phyloP scores from a whole-genome alignment of 2,113 vertebrate species.

The Toxostoma redivivum region DNA sequence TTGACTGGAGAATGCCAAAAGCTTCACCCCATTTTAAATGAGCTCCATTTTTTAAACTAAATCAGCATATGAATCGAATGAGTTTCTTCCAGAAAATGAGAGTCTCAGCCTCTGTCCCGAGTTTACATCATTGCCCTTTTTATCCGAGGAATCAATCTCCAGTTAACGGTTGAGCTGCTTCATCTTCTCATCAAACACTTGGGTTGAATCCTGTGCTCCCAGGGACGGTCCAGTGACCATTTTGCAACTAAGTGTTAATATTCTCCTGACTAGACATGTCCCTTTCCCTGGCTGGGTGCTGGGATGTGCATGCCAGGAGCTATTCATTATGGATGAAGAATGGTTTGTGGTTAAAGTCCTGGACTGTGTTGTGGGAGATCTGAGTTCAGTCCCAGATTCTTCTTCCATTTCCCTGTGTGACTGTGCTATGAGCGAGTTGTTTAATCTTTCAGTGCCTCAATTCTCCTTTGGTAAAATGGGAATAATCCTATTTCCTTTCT shows the following conservation, averaged over 20 bases:
- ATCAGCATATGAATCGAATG: background rate
- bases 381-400: conserved; percentile 43
- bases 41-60: conserved; percentile 37
- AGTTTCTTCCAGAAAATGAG: conserved; percentile 22
- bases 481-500: conserved; percentile 32
- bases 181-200: background rate
- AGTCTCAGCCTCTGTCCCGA: background rate
- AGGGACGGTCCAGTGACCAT: background rate
- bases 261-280: conserved; percentile 26
- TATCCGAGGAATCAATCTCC: background rate
- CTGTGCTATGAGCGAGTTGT: background rate
- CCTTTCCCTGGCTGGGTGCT: conserved; percentile 31
- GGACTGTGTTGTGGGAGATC: conserved; percentile 52
- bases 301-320: conserved; percentile 24
- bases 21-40: conserved; percentile 48
- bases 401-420: conserved; percentile 33
- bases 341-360: conserved; percentile 40
- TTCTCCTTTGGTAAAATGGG: background rate
- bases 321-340: conserved; percentile 48
- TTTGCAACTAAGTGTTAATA: conserved; percentile 14
- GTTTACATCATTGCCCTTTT: conserved; percentile 21
- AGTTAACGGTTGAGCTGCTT: conserved; percentile 29
- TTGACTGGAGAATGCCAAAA: conserved; percentile 40
- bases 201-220: background rate
- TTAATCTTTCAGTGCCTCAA: background rate